Conservation (phyloP, 2,797 vertebrate genomes). For the Cottoperca gobio region DNA sequence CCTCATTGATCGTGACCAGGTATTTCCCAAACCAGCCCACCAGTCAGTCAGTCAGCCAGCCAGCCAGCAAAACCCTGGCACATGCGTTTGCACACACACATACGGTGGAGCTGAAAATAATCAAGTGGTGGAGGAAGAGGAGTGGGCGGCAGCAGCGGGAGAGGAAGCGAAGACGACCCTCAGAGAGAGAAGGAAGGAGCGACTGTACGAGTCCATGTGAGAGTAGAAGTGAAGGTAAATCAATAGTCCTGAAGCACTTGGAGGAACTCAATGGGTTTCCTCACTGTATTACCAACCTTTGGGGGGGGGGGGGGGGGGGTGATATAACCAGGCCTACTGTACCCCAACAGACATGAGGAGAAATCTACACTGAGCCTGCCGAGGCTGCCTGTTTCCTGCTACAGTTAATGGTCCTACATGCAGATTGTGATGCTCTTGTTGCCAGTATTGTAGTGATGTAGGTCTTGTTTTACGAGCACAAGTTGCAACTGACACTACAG, state of each 20-base stretch:
- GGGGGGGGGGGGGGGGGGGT: neutral
- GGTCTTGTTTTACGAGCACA: too few relatives aligned
- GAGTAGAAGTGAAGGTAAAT: constrained; percentile 67
- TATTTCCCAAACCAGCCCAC: constrained; percentile 86
- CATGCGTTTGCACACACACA: constrained; percentile 29
- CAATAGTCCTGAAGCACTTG: constrained; percentile 67
- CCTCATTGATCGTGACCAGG: constrained; percentile 83
- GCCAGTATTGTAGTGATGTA: neutral
- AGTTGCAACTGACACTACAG: too few relatives aligned
- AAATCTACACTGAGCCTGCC: neutral
- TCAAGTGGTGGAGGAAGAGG: constrained; percentile 73
- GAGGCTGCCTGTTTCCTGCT: neutral
- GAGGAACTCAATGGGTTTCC: constrained; percentile 55
- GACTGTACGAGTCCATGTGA: constrained; percentile 58
- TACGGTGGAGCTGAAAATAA: constrained; percentile 61
- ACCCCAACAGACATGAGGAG: constrained; percentile 4
- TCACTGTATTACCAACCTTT: constrained; percentile 49
- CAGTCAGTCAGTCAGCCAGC: constrained; percentile 62
- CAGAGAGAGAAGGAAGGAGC: constrained; percentile 46
- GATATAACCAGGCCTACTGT: constrained; percentile 13
- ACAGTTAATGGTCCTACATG: neutral
- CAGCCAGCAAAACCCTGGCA: constrained; percentile 46
- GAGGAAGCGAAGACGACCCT: constrained; percentile 71
- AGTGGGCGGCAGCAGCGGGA: constrained; percentile 68
- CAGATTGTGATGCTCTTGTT: accelerated